Evolutionary conservation across 2,888 invertebrate genomes (phyloP), one percentile per base, ranked within the genome.

Genomic region (Melipona bicolor): DNA sequence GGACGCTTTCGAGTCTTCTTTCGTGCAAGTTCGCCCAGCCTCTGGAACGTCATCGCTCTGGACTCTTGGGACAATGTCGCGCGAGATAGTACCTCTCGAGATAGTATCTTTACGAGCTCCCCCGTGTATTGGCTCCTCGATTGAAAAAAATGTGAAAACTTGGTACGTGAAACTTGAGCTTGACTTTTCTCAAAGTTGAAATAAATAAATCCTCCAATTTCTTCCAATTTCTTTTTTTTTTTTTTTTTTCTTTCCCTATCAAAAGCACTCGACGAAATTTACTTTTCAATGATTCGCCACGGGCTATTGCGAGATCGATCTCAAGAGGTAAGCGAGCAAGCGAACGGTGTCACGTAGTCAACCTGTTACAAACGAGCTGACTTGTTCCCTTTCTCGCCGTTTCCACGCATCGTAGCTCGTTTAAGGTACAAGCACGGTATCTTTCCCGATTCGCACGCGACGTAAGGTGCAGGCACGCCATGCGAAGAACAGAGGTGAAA

Each of bases 391-490:
- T 50, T 36, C 27, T 32, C 36, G n/a, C 43, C 43, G 15, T 67
- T 65, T 54, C 61, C 43, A 49, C 72, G 61, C 72, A 27, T 59
- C 27, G 67, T 61, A 59, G 27, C 69, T 65, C 36, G 49, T 74
- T 69, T 61, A 32, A 56, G 69, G 56, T 64, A 68, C 68, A 69
- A 62, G 79, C 43, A 69, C 77, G 62, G n/a, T 69, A 27, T 84
- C 70, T 62, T 67, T 64, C 17, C n/a, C 36, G n/a, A 70, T 56
- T 61, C 43, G 49, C 52, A 61, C 70, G 65, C 76, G 71, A 50
- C 43, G 69, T 62, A 85, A 90, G 89, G 87, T 88, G 88, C 89
- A 88, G 84, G 83, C 87, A 88, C 78, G 81, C 83, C 88, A 88
- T 90, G 90, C 90, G 87, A 74, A 79, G 86, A 72, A 78, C 83